Percentiles rank a stretch among this genome's conserved stretches.
Conservation (phyloP, 2,113 vertebrate genomes). For the Natator depressus region DNA sequence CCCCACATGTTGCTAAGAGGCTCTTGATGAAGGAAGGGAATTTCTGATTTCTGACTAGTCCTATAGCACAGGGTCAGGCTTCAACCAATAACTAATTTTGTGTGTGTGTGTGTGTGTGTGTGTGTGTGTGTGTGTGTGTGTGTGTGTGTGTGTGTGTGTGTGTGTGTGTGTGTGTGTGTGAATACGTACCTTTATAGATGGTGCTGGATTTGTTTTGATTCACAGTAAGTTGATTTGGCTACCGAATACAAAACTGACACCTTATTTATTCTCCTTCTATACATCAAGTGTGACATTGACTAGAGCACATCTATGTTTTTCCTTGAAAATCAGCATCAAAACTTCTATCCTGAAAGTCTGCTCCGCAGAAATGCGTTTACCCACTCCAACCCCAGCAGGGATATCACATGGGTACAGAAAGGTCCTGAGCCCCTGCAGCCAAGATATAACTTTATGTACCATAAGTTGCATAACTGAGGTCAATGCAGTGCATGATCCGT, state of each 20-base stretch:
- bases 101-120: too few relatives aligned
- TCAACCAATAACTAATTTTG: not conserved
- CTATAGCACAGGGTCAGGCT: not conserved
- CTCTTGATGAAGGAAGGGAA: not conserved
- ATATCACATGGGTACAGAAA: not conserved
- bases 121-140: not conserved
- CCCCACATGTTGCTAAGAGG: not conserved
- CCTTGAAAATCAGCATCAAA: not conserved
- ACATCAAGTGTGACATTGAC: not conserved
- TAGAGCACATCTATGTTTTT: slow-evolving; percentile 1
- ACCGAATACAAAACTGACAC: not conserved
- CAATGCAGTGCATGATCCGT: not conserved
- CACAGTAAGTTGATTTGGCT: not conserved
- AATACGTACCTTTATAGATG: too few relatives aligned
- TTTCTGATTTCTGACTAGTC: not conserved
- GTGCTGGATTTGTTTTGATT: not conserved
- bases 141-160: not conserved
- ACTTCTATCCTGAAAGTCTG: not conserved
- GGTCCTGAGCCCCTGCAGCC: not conserved
- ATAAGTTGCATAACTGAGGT: not conserved
- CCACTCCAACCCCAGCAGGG: not conserved
- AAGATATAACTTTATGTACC: not conserved
- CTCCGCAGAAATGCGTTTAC: slow-evolving; percentile 6
- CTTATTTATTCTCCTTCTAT: not conserved
- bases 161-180: not conserved